Conservation (phyloP, 2,797 vertebrate genomes). For the Meriones psammophilus region DNA sequence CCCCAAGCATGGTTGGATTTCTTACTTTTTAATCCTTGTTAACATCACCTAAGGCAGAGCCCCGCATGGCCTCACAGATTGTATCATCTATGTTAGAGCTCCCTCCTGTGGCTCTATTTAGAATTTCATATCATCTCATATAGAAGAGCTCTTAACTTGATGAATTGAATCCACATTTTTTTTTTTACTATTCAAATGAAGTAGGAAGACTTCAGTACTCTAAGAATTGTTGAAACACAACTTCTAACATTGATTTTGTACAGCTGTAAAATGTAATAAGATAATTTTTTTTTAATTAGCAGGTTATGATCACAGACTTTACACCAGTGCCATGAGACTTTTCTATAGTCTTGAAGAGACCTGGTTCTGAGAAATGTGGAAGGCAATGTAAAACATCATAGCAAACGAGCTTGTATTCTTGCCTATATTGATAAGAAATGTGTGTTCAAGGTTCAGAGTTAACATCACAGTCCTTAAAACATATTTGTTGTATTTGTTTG, state of each 20-base stretch:
- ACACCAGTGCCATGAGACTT: neutral
- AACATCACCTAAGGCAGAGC: neutral
- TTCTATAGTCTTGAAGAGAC: neutral
- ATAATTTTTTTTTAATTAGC: neutral
- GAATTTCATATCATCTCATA: slow-evolving; percentile 9
- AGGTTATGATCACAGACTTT: neutral
- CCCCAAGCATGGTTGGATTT: no score
- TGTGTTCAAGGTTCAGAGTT: neutral
- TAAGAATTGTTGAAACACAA: neutral
- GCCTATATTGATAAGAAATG: neutral
- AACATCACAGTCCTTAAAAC: neutral
- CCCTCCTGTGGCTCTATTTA: slow-evolving; percentile 82
- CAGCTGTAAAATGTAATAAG: neutral
- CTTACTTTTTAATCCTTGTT: neutral
- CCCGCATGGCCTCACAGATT: neutral
- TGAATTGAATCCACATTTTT: no score
- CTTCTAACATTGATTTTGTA: neutral
- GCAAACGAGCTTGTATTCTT: neutral
- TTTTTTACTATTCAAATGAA: slow-evolving; percentile 8
- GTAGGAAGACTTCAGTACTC: neutral
- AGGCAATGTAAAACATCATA: neutral
- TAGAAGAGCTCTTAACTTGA: neutral
- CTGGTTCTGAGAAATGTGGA: neutral
- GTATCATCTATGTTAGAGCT: slow-evolving; percentile 83
- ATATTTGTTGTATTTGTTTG: neutral